These are phyloP conservation scores for chimpanzee (Pan troglodytes) DNA, from an alignment of 2,113 vertebrate species.

Conservation along the genomic window NHGRI_mPanTro3-v2.1_pri NC_086015.1:47432501-47433000, in stretches of 20 bases:
- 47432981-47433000: neutral
- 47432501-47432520: conserved; percentile 66
- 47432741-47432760: conserved; percentile 28
- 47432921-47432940: neutral
- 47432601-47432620: conserved; percentile 70
- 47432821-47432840: neutral
- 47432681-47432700: neutral
- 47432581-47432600: conserved; percentile 68
- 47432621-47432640: neutral
- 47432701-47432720: neutral
- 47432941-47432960: neutral
- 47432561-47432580: conserved; percentile 71
- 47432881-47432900: neutral
- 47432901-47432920: neutral
- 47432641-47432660: conserved; percentile 49
- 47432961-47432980: neutral
- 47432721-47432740: neutral
- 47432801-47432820: neutral
- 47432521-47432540: conserved; percentile 60
- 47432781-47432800: conserved; percentile 30
- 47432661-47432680: neutral
- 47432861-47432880: neutral
- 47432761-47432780: conserved; percentile 26
- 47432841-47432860: neutral
- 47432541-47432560: conserved; percentile 43